Evolutionary conservation across 1,140 invertebrate genomes (phyloP).

Genomic region (Venustaconcha ellipsiformis): DNA sequence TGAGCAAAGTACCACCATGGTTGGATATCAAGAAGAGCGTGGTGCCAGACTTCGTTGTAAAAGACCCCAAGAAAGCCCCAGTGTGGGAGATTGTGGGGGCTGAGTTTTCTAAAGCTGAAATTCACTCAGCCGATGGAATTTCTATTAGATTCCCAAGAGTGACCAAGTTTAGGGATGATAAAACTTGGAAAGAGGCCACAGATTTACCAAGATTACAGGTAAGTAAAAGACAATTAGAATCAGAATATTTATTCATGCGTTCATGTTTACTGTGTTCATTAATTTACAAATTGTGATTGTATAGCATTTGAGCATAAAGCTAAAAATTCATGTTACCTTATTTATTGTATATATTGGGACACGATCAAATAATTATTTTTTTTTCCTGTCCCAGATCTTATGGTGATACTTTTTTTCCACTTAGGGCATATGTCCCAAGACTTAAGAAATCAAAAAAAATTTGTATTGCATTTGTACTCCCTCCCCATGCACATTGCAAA

Average conservation of each 20-base stretch:
- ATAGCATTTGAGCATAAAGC: background rate
- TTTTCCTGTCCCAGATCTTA: no score
- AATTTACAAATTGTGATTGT: background rate
- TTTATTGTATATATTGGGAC: no score
- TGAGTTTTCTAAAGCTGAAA: slow-evolving; percentile 88
- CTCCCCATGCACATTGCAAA: no score
- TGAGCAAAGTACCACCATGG: slow-evolving; percentile 77
- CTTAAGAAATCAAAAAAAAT: no score
- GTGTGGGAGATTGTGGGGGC: slow-evolving; percentile 96
- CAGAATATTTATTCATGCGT: background rate
- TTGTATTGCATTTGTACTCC: no score
- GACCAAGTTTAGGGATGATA: slow-evolving; percentile 85
- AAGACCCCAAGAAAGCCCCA: slow-evolving; percentile 85
- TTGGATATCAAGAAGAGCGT: slow-evolving; percentile 85
- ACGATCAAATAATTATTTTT: no score
- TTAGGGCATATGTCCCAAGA: no score
- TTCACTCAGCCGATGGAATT: slow-evolving; percentile 91
- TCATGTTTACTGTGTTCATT: background rate
- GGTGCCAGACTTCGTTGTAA: slow-evolving; percentile 89
- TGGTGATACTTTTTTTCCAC: no score
- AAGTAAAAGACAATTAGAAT: slow-evolving; percentile 1
- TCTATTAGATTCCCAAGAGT: slow-evolving; percentile 93
- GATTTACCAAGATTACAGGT: slow-evolving; percentile 78
- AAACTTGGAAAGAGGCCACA: slow-evolving; percentile 86
- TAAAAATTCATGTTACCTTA: background rate